Base-by-base conservation (phyloP, 1,140 invertebrate genomes). In the Harpegnathos saltator region DNA sequence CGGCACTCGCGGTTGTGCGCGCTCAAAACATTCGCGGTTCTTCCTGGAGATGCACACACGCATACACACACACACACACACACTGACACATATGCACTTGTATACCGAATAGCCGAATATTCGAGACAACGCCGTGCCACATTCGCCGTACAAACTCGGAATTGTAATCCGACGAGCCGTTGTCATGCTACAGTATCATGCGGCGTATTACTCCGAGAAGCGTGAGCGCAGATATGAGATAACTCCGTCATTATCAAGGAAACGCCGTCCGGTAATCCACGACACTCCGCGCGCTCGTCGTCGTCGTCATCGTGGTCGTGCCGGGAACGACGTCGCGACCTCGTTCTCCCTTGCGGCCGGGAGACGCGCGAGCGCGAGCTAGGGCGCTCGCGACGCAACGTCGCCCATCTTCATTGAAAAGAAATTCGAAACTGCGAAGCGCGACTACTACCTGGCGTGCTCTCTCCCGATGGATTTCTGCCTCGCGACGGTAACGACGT, bases 101-200 rank as follows among this genome's bases (percentile, higher is more conserved):
- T n/a, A n/a, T n/a, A n/a, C n/a, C n/a, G n/a, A n/a, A n/a, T n/a
- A 11, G 3, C 4, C 22, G 75, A 69, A 48, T 78, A 78, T 69
- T 69, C 74, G 48, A 19, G 29, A n/a, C 15, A 33, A 17, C 29
- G 26, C 29, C 29, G 61, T 4, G 38, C 29, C 14, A 14, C 19
- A 63, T 63, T 65, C 3, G 62, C 5, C 22, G 33, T 12, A 33
- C 22, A 71, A 80, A 71, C 33, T 29, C 68, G 48, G 29, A 29
- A 26, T 74, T 22, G 22, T 58, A 63, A 63, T 75, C 48, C 73
- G 17, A 15, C 29, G 29, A 44, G 33, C 22, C 14, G 65, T 44
- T 69, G 22, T 69, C 33, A 54, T 44, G 7, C 15, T 12, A 24
- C 22, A 19, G 24, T 65, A 19, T 77, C 44, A 14, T 11, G 24